phyloP scores from a whole-genome alignment of 2,113 vertebrate species.

The Perca flavescens region DNA sequence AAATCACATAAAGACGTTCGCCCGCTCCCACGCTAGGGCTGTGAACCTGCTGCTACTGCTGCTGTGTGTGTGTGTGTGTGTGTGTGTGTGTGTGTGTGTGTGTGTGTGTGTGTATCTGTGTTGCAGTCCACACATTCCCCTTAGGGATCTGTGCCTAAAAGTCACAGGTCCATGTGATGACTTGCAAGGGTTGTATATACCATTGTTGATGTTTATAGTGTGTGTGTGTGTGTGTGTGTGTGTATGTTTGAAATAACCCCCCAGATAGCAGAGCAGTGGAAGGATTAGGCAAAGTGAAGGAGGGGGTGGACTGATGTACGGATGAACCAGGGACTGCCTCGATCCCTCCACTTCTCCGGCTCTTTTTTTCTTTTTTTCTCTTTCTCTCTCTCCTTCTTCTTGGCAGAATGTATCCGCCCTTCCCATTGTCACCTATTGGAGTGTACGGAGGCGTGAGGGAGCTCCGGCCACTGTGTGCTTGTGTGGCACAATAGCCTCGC shows the following conservation, averaged over 20 bases:
- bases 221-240: conserved; percentile 19
- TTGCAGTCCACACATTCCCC: conserved; percentile 42
- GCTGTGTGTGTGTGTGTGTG: background rate
- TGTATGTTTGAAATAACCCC: conserved; percentile 60
- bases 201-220: conserved; percentile 61
- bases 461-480: conserved; percentile 72
- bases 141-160: conserved; percentile 48
- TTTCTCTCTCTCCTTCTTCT: conserved; percentile 62
- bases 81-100: conserved; percentile 20
- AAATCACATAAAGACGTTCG: conserved; percentile 94
- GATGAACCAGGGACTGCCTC: conserved; percentile 73
- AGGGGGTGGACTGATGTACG: conserved; percentile 69
- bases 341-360: conserved; percentile 69
- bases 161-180: conserved; percentile 53
- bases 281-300: conserved; percentile 75
- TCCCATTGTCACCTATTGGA: conserved; percentile 83
- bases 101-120: conserved; percentile 18
- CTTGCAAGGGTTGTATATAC: conserved; percentile 51
- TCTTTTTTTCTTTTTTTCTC: conserved; percentile 21
- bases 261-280: conserved; percentile 61
- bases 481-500: conserved; percentile 79
- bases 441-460: conserved; percentile 81
- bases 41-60: conserved; percentile 84
- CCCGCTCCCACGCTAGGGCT: conserved; percentile 91
- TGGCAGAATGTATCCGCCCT: conserved; percentile 79